These are phyloP conservation scores for Daboia siamensis DNA, from an alignment of 2,113 vertebrate genomes.

Conservation along the genomic window DNA sequence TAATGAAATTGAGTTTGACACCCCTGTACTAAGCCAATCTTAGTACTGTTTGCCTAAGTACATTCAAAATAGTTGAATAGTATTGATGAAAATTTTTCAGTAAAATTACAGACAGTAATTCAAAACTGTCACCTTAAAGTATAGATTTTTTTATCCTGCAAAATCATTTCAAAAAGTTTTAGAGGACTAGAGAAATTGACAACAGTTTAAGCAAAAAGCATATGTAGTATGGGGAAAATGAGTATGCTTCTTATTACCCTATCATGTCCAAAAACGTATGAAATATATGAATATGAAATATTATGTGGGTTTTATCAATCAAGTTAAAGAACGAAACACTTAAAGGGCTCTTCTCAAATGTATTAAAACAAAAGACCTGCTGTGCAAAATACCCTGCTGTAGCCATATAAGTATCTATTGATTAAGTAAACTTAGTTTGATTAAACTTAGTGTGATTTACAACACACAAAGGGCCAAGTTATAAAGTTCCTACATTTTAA, in stretches of 20 bases:
- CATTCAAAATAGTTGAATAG: slow-evolving; percentile 7
- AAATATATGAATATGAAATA: neutral
- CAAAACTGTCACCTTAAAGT: neutral
- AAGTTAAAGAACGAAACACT: neutral
- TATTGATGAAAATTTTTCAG: neutral
- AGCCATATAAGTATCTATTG: neutral
- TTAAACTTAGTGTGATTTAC: neutral
- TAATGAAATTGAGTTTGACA: no score
- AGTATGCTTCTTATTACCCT: neutral
- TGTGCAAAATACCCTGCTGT: neutral
- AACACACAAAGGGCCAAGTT: neutral
- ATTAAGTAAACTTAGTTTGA: neutral
- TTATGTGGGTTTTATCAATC: neutral
- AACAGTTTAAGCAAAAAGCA: neutral
- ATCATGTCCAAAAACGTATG: neutral
- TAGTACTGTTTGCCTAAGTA: neutral
- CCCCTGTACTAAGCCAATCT: fast-evolving
- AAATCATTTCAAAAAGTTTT: neutral
- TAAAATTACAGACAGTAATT: neutral
- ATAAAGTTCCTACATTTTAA: neutral
- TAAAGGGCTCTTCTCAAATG: neutral
- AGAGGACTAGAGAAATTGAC: neutral
- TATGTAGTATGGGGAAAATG: neutral
- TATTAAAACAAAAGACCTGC: neutral
- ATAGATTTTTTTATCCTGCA: neutral